phyloP scores from a whole-genome alignment of 2,113 vertebrate genomes.

The Ctenodactylus gundi region DNA sequence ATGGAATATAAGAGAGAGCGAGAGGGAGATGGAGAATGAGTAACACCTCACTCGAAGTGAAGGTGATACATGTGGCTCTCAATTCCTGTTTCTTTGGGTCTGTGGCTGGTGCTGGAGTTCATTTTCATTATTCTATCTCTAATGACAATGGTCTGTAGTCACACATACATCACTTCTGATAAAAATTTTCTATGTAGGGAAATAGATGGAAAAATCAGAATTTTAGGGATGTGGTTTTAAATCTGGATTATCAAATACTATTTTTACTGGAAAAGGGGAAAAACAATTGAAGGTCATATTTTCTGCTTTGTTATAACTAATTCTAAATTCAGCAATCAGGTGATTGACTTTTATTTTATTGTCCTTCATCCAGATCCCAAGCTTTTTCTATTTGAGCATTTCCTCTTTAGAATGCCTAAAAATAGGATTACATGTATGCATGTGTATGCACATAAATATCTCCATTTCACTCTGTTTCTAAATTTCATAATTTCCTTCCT shows the following conservation, averaged over 20 bases:
- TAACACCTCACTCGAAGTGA: not conserved
- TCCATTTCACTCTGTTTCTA: not conserved
- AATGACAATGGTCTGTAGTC: not conserved
- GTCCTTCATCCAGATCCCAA: not conserved
- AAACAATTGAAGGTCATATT: not conserved
- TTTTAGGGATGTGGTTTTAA: not conserved
- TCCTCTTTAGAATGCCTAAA: not conserved
- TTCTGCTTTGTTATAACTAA: not conserved
- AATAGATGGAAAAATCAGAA: not conserved
- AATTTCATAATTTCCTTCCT: not conserved
- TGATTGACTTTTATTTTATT: not conserved
- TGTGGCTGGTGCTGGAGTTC: not conserved
- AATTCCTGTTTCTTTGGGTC: not conserved
- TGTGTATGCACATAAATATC: not conserved
- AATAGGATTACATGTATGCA: not conserved
- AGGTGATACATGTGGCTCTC: not conserved
- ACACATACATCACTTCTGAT: not conserved
- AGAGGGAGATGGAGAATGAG: not conserved
- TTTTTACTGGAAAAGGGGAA: conserved; percentile 16
- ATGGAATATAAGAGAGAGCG: no score
- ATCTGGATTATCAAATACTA: not conserved
- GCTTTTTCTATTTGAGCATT: not conserved
- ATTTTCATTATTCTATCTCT: not conserved
- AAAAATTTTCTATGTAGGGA: not conserved
- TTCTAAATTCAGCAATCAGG: not conserved